A percentile compares a stretch with the other conserved stretches of the same genome.
Conservation (phyloP, 2,113 vertebrate genomes). For the Climacteris rufus region DNA sequence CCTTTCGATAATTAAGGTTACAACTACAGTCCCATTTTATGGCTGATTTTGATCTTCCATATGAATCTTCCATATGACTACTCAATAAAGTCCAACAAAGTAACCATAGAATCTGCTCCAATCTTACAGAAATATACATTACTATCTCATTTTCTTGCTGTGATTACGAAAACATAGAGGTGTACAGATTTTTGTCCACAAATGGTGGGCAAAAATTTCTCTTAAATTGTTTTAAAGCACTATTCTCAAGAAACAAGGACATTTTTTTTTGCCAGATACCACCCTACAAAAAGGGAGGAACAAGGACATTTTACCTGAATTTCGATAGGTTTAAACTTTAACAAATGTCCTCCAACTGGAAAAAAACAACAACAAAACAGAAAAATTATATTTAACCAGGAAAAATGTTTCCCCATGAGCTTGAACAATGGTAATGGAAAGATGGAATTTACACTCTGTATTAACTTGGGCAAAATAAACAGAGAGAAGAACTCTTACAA, state of each 20-base stretch:
- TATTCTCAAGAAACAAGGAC: not conserved
- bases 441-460: not conserved
- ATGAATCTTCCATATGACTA: not conserved
- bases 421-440: not conserved
- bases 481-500: not conserved
- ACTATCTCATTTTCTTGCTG: not conserved
- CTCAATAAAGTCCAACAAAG: not conserved
- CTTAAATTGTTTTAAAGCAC: not conserved
- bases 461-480: not conserved
- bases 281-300: not conserved
- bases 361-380: not conserved
- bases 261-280: not conserved
- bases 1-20: slow-evolving; percentile 42
- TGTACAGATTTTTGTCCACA: not conserved
- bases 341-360: not conserved
- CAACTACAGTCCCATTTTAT: not conserved
- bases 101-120: not conserved
- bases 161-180: not conserved
- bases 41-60: not conserved
- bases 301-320: not conserved
- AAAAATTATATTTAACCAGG: not conserved
- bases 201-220: not conserved
- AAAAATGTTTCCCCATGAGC: not conserved
- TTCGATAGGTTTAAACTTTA: not conserved
- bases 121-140: not conserved